Conservation (phyloP, 2,113 vertebrate genomes). For the Rissa tridactyla region DNA sequence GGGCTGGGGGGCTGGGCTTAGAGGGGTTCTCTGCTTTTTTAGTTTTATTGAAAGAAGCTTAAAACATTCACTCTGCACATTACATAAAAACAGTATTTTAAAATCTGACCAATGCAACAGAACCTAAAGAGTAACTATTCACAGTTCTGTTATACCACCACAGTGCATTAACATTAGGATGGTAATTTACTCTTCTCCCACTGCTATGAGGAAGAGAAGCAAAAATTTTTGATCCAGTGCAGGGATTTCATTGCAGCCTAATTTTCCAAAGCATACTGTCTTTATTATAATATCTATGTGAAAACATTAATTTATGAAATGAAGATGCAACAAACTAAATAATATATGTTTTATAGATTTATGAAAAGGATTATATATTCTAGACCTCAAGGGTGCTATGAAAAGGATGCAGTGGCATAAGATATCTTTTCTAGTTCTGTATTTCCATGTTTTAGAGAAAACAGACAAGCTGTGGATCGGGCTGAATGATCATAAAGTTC, state of each 20-base stretch:
- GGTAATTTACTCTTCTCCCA: background rate
- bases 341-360: background rate
- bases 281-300: background rate
- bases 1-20: background rate
- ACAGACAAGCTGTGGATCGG: constrained; percentile 89
- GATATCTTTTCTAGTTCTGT: background rate
- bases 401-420: background rate
- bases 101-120: background rate
- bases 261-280: background rate
- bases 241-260: background rate
- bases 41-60: background rate
- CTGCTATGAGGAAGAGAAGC: background rate
- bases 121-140: background rate
- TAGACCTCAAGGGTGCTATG: background rate
- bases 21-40: fast-evolving
- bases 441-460: constrained; percentile 62
- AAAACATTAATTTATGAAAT: background rate
- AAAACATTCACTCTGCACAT: fast-evolving
- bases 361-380: background rate
- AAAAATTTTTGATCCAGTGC: background rate
- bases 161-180: background rate
- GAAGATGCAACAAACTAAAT: background rate
- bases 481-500: constrained; percentile 83
- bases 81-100: background rate
- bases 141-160: background rate